A percentile compares a stretch with the other conserved stretches of the same genome.
These are phyloP conservation scores for Tridacna gigas DNA, from an alignment of 2,888 invertebrate species.

Conservation along the genomic window DNA sequence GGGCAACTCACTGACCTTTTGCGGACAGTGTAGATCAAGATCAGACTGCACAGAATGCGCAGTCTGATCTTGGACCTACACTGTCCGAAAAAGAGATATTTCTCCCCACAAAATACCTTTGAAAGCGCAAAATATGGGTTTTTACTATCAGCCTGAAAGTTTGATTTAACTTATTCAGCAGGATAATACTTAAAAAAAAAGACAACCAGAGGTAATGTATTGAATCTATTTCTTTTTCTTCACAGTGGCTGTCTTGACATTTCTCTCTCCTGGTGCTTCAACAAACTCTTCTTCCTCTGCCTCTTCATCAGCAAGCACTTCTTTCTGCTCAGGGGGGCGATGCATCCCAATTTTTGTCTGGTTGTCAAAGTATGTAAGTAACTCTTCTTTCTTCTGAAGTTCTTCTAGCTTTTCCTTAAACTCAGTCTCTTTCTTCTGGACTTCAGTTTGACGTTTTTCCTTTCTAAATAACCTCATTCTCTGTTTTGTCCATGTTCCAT, in stretches of 20 bases:
- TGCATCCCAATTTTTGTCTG: conserved; percentile 64
- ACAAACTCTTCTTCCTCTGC: conserved; percentile 60
- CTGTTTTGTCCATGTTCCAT: conserved; percentile 64
- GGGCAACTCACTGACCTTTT: too few species aligned
- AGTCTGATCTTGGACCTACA: too few species aligned
- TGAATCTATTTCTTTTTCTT: conserved; percentile 5
- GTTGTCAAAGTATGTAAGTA: conserved; percentile 77
- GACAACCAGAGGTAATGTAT: background rate
- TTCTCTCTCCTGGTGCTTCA: conserved; percentile 59
- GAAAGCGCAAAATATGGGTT: too few species aligned
- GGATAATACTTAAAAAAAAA: background rate
- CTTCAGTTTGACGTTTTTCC: conserved; percentile 64
- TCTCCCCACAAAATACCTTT: too few species aligned
- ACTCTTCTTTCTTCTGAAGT: conserved; percentile 78
- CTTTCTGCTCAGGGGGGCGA: conserved; percentile 38
- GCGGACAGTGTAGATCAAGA: too few species aligned
- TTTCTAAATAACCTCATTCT: conserved; percentile 56
- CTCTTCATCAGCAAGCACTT: conserved; percentile 35
- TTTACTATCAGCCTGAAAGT: too few species aligned
- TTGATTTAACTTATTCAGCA: background rate
- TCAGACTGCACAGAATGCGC: too few species aligned
- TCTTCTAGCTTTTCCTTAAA: conserved; percentile 71
- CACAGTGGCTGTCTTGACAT: conserved; percentile 24
- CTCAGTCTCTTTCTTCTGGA: conserved; percentile 62
- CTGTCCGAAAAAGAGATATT: too few species aligned